A percentile compares a stretch with the other conserved stretches of the same genome.
Evolutionary conservation across 2,888 invertebrate species (phyloP).

Genomic region (Sthenelais limicola): DNA sequence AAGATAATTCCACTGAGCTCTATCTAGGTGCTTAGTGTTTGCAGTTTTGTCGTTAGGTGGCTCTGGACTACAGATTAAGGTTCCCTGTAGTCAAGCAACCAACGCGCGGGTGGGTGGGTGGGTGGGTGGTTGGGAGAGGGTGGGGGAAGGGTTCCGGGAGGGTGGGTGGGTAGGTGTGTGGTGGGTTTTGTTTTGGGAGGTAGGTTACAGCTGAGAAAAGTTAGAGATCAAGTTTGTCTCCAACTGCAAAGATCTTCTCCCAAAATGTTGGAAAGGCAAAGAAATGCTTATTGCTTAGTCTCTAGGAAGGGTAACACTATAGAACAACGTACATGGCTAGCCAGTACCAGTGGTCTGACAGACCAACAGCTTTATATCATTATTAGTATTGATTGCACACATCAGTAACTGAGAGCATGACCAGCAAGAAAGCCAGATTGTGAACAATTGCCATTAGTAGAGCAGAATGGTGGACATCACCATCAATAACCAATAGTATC

Average conservation of each 20-base stretch:
- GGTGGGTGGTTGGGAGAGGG: background rate
- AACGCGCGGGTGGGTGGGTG: background rate
- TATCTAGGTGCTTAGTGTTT: constrained; percentile 32
- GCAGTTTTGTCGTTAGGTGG: constrained; percentile 10
- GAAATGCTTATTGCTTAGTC: background rate
- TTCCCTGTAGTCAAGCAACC: background rate
- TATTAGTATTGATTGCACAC: background rate
- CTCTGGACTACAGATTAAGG: constrained; percentile 19
- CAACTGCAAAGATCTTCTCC: background rate
- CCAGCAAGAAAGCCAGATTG: constrained; percentile 31
- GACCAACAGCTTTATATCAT: too few relatives aligned
- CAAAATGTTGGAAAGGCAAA: background rate
- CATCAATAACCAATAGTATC: too few relatives aligned
- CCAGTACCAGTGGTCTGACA: background rate
- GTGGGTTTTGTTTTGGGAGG: too few relatives aligned
- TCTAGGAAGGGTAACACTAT: background rate
- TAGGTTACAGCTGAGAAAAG: too few relatives aligned
- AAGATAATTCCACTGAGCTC: constrained; percentile 25
- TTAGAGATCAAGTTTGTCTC: too few relatives aligned
- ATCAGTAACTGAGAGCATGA: constrained; percentile 12
- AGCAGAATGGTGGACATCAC: too few relatives aligned
- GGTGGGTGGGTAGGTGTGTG: constrained; percentile 4
- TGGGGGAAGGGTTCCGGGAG: background rate
- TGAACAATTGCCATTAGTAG: too few relatives aligned
- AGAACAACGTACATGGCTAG: background rate